Conservation (phyloP, 2,888 invertebrate genomes). For the Chymomyza amoena region DNA sequence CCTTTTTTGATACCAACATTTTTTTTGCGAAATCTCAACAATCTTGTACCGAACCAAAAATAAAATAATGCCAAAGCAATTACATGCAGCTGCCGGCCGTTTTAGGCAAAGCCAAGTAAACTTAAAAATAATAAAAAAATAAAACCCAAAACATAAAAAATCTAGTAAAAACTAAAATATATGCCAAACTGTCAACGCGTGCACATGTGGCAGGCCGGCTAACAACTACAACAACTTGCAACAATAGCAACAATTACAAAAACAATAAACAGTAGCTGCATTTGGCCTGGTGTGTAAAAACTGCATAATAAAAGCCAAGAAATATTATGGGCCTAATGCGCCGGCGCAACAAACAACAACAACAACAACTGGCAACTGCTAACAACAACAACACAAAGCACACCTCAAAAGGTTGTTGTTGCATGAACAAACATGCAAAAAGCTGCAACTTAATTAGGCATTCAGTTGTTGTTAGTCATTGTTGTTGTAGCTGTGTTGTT, state of each 20-base stretch:
- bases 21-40: slow-evolving; percentile 23
- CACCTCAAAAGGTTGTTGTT: slow-evolving; percentile 8
- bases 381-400: not conserved
- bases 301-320: slow-evolving; percentile 19
- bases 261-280: slow-evolving; percentile 34
- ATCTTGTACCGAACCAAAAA: slow-evolving; percentile 25
- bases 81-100: slow-evolving; percentile 44
- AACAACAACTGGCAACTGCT: not conserved
- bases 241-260: slow-evolving; percentile 6
- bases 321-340: slow-evolving; percentile 25
- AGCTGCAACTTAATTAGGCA: slow-evolving; percentile 62
- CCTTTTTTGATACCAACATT: not conserved
- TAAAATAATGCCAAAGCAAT: slow-evolving; percentile 25
- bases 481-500: slow-evolving; percentile 16
- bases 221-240: not conserved
- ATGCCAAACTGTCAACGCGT: slow-evolving; percentile 57
- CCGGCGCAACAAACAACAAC: slow-evolving; percentile 23
- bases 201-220: slow-evolving; percentile 29
- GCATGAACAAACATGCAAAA: slow-evolving; percentile 16
- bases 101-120: slow-evolving; percentile 54
- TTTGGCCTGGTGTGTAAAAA: slow-evolving; percentile 2
- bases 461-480: slow-evolving; percentile 31
- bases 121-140: slow-evolving; percentile 32
- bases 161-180: slow-evolving; percentile 28
- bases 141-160: slow-evolving; percentile 1